Evolutionary conservation across 2,888 invertebrate species (phyloP).

Genomic region (Bembecia ichneumoniformis): DNA sequence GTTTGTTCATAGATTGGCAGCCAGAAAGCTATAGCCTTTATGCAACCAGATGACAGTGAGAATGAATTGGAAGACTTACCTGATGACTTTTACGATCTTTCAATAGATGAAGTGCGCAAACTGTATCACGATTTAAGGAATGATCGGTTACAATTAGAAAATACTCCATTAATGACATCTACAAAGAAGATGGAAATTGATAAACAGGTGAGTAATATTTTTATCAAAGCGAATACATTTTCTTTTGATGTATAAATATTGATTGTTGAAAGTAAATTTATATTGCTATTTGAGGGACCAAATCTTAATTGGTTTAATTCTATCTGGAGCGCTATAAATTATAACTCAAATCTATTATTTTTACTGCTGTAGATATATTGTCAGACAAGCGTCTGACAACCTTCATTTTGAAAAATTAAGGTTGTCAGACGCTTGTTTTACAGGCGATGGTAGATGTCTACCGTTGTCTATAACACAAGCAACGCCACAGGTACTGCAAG

Average conservation of each 20-base stretch:
- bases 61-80: slow-evolving; percentile 79
- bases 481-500: too few species aligned
- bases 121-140: slow-evolving; percentile 82
- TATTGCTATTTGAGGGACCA: too few species aligned
- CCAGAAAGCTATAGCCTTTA: slow-evolving; percentile 82
- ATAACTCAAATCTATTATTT: too few species aligned
- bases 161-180: slow-evolving; percentile 80
- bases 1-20: slow-evolving; percentile 75
- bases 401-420: too few species aligned
- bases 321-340: too few species aligned
- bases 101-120: slow-evolving; percentile 83
- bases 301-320: too few species aligned
- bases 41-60: slow-evolving; percentile 68
- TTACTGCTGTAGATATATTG: too few species aligned
- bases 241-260: background rate
- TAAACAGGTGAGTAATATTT: slow-evolving; percentile 1
- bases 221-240: slow-evolving; percentile 21
- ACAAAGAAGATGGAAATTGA: slow-evolving; percentile 15
- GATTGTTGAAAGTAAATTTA: background rate
- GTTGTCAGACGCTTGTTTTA: too few species aligned
- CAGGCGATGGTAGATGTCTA: too few species aligned
- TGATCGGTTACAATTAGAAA: slow-evolving; percentile 75
- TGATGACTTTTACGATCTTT: slow-evolving; percentile 91
- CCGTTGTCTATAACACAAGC: too few species aligned
- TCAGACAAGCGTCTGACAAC: too few species aligned